These are phyloP conservation scores for Sarcophaga subvicina DNA, from an alignment of 2,888 invertebrate genomes.

Conservation along the genomic window DNA sequence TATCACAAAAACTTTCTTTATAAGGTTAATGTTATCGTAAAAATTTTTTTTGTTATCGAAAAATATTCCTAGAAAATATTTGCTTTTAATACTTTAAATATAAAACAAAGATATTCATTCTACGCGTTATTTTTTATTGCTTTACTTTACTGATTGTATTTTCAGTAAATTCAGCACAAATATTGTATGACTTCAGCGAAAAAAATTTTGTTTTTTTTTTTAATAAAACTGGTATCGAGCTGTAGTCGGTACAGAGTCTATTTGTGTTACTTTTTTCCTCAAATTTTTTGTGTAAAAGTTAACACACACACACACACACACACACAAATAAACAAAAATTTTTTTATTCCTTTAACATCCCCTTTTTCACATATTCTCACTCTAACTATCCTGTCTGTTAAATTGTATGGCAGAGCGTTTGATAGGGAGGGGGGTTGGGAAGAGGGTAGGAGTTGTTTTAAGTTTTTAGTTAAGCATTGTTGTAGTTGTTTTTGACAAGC, in stretches of 20 bases:
- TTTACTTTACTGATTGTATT: conserved; percentile 53
- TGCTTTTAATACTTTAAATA: no score
- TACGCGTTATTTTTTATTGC: conserved; percentile 9
- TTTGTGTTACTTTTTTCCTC: conserved; percentile 49
- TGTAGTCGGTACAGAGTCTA: conserved; percentile 52
- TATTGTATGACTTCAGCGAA: conserved; percentile 18
- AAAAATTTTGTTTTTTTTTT: no score
- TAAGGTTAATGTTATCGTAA: no score
- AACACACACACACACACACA: no score
- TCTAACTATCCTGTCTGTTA: no score
- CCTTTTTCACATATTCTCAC: conserved; percentile 32
- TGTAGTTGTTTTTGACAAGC: conserved; percentile 70
- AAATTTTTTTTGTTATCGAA: no score
- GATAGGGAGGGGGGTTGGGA: background rate
- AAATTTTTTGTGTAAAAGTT: no score
- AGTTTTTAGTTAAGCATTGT: conserved; percentile 27
- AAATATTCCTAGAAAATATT: no score
- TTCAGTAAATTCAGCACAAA: conserved; percentile 60
- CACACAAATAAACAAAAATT: background rate
- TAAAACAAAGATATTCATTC: conserved; percentile 12
- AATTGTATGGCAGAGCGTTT: background rate
- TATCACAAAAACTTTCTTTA: no score
- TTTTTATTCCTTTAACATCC: conserved; percentile 17
- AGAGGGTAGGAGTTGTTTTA: conserved; percentile 26
- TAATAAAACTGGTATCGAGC: no score